Evolutionary conservation across 1,140 invertebrate genomes (phyloP), one percentile per base, ranked within the genome.

Genomic region (Odontomachus brunneus): DNA sequence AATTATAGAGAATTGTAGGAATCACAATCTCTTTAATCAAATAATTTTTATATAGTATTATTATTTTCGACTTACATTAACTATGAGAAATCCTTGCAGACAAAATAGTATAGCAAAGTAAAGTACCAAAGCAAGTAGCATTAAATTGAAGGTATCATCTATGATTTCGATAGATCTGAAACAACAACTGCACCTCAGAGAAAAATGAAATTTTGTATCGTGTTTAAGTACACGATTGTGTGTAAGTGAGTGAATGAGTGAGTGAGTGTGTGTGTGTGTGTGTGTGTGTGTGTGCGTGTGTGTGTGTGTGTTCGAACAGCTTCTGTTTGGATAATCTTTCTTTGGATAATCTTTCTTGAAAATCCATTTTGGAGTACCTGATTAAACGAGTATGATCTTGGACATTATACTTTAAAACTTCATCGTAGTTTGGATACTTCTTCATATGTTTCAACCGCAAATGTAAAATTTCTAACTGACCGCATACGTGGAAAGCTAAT

Each of bases 381-480:
- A 75, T 67, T 3, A 84, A 59, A 0, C 81, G 81, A 1, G 53
- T 49, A 19, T 76, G 63, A 14, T 83, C 62, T 24, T 67, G 17
- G 2, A 85, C 19, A 14, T 24, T 55, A n/a, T 22, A n/a, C 22
- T 17, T 26, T 26, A 84, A 76, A 26, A 29, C 0, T 1, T 2
- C 12, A 38, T 69, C 38, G 14, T 33, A 84, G n/a, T 59, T 24
- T 1, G 55, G 1, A 44, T 57, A 44, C 0, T 49, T 15, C 0
- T 57, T 24, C 1, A 67, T 22, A 14, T 78, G 55, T 7, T 14
- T 1, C 9, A 83, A 0, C 29, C 63, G 69, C 24, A 59, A 17
- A 24, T 38, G 24, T 4, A 83, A n/a, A 53, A 67, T 84, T 22
- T 83, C 53, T 11, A 85, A 29, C n/a, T 85, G 81, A 3, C 53